Base-by-base conservation (phyloP, 1,140 invertebrate genomes). In the Brachionus koreanus region DNA sequence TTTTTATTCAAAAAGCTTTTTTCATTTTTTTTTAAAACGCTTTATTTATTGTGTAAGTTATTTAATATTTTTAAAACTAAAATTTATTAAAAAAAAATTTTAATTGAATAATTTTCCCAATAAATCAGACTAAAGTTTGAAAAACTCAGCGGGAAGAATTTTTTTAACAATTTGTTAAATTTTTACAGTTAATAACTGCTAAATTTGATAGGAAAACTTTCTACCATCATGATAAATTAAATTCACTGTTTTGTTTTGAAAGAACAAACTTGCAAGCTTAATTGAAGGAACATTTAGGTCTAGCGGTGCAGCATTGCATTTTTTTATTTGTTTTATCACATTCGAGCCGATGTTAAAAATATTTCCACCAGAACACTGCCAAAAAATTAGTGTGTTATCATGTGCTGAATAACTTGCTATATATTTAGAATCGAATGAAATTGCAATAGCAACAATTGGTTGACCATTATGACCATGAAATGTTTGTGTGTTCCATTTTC, bases 341-440 rank as follows among this genome's bases (percentile, higher is more conserved):
- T 65, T 57, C 10, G 76, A 79, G 6, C 76, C 76, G 25, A 79
- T 79, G 25, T 65, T 79, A 12, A 79, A 79, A 12, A 79, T 79
- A 33, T 13, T 79, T 16, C 46, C 76, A 19, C 52, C 76, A 7
- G 76, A 61, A 43, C 49, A 35, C 13, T 98, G 96, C 96, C 97
- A 99, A 89, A 99, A 98, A 83, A 93, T 95, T 35, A 99, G 91
- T 85, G 95, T 93, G 87, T 97, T 97, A 88, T 99, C 97, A n/a
- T 91, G 89, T 84, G 94, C 94, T 39, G 95, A 95, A 88, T 98
- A 99, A 9, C 95, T 96, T 9, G 96, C 96, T 65, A 99, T 91
- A 87, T 93, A 97, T 87, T 98, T 97, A 37, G 97, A 97, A 89
- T 99, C 97, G 1, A 95, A 94, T 84, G 95, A 96, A 90, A 99